These are phyloP conservation scores for Cyclargus thomasi DNA, from an alignment of 1,140 invertebrate genomes.

Conservation along the genomic window DNA sequence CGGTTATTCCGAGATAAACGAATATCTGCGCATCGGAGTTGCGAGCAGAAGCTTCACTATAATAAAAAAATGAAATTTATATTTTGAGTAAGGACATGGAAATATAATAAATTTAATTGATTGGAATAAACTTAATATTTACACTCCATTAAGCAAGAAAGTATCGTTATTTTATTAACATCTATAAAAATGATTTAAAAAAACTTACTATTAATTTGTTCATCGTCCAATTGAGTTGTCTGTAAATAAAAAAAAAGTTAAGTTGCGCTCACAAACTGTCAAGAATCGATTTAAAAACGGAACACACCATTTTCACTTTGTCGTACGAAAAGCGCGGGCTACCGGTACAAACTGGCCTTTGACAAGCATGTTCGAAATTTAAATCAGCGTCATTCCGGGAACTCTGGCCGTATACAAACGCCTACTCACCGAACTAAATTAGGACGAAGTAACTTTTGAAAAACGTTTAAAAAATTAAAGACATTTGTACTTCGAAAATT, in stretches of 20 bases:
- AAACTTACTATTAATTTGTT: slow-evolving; percentile 79
- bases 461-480: slow-evolving; percentile 9
- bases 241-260: slow-evolving; percentile 43
- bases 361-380: slow-evolving; percentile 41
- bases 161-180: background rate
- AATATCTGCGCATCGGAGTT: no score
- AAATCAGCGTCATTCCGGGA: slow-evolving; percentile 33
- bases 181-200: slow-evolving; percentile 20
- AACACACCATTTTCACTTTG: slow-evolving; percentile 48
- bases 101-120: no score
- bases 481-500: background rate
- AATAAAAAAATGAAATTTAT: no score
- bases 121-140: no score
- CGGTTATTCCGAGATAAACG: no score
- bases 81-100: no score
- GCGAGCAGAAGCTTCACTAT: no score
- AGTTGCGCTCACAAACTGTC: slow-evolving; percentile 11
- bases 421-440: slow-evolving; percentile 22
- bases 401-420: slow-evolving; percentile 29
- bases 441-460: slow-evolving; percentile 20
- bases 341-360: slow-evolving; percentile 41
- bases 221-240: slow-evolving; percentile 76
- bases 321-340: slow-evolving; percentile 28
- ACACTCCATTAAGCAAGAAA: no score
- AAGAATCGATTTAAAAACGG: slow-evolving; percentile 18